Conservation (phyloP, 2,797 vertebrate species). For the Petrocephalus schoutedeni region DNA sequence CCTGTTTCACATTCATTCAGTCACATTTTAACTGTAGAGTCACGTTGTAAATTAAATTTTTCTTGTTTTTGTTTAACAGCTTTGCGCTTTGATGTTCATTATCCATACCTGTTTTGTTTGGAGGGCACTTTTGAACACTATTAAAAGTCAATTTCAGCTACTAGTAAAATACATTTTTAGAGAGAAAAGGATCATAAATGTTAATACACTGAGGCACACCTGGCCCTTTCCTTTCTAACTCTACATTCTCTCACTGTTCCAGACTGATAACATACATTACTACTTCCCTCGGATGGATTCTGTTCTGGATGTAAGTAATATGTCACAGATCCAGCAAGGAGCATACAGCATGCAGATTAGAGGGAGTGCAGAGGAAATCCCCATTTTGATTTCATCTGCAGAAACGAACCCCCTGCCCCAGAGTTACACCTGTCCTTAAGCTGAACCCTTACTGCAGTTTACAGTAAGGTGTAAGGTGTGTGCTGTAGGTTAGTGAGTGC, state of each 20-base stretch:
- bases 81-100: not conserved
- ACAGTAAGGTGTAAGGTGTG: too few relatives aligned
- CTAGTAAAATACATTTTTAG: not conserved
- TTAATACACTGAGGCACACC: conserved; percentile 50
- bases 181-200: conserved; percentile 36
- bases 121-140: not conserved
- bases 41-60: not conserved
- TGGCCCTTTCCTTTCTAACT: conserved; percentile 52
- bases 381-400: conserved; percentile 47
- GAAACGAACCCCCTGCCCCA: conserved; percentile 27
- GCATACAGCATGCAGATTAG: conserved; percentile 47
- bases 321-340: conserved; percentile 48
- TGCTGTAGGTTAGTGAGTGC: not conserved
- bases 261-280: conserved; percentile 59
- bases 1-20: not conserved
- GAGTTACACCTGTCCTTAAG: conserved; percentile 18
- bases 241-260: conserved; percentile 48
- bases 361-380: conserved; percentile 41
- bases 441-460: not conserved
- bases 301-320: conserved; percentile 54
- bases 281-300: conserved; percentile 52
- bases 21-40: not conserved
- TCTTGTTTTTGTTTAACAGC: not conserved
- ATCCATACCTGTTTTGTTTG: not conserved
- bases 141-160: conserved; percentile 9